Conservation (phyloP, 2,888 invertebrate species). For the Lithophane semibrunnea region DNA sequence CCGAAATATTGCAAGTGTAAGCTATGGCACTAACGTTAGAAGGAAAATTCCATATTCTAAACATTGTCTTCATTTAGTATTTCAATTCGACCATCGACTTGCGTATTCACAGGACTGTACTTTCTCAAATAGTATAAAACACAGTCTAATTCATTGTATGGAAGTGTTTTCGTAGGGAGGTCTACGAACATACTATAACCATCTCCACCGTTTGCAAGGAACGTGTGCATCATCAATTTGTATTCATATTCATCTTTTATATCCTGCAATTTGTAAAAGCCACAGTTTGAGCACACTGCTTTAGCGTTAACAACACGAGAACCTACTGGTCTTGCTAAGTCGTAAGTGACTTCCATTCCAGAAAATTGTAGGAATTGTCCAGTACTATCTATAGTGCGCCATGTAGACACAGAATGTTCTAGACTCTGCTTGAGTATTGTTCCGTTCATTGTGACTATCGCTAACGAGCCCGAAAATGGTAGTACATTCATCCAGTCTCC, state of each 20-base stretch:
- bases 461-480: constrained; percentile 94
- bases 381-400: constrained; percentile 87
- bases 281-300: constrained; percentile 93
- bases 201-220: constrained; percentile 94
- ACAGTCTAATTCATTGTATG: constrained; percentile 80
- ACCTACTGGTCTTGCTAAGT: constrained; percentile 91
- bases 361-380: constrained; percentile 96
- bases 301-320: constrained; percentile 92
- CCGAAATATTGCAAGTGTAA: neutral
- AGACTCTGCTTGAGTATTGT: constrained; percentile 91
- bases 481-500: constrained; percentile 93
- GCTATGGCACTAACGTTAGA: neutral
- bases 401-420: constrained; percentile 92
- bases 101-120: constrained; percentile 91
- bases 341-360: constrained; percentile 93
- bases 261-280: constrained; percentile 89
- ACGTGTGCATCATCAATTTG: constrained; percentile 92
- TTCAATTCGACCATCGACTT: constrained; percentile 91
- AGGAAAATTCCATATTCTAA: neutral
- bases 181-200: constrained; percentile 90
- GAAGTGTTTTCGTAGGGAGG: constrained; percentile 72
- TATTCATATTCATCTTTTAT: constrained; percentile 91
- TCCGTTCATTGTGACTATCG: constrained; percentile 92
- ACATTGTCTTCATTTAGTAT: constrained; percentile 84
- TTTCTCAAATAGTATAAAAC: constrained; percentile 90